phyloP scores from a whole-genome alignment of 1,140 invertebrate genomes.

The Drosophila lacertosa region DNA sequence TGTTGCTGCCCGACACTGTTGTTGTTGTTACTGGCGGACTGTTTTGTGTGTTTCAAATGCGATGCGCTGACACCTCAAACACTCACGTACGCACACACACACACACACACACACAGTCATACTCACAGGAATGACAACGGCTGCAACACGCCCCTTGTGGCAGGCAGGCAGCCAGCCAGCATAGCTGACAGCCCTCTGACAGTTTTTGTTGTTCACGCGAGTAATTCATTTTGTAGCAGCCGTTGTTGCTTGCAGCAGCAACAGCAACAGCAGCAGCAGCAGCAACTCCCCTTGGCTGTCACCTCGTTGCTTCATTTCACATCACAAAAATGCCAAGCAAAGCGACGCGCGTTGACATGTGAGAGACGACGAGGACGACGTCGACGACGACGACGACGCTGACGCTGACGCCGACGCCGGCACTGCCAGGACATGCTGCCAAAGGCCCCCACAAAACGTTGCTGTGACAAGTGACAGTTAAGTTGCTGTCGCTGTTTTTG shows the following conservation, averaged over 20 bases:
- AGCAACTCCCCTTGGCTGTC: constrained; percentile 70
- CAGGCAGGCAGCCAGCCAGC: constrained; percentile 22
- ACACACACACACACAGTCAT: constrained; percentile 25
- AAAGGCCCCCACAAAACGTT: constrained; percentile 59
- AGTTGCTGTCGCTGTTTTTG: constrained; percentile 68
- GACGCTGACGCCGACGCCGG: constrained; percentile 20
- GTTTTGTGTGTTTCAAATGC: constrained; percentile 71
- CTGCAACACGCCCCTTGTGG: constrained; percentile 51
- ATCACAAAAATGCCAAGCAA: constrained; percentile 83
- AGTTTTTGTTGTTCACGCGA: constrained; percentile 84
- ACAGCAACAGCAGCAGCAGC: constrained; percentile 32
- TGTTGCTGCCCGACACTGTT: constrained; percentile 63
- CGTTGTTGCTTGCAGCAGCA: constrained; percentile 41
- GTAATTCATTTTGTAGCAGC: constrained; percentile 82
- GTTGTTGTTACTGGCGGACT: constrained; percentile 48
- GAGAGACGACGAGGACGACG: constrained; percentile 68
- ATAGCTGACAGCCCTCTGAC: constrained; percentile 82
- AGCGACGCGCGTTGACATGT: constrained; percentile 84
- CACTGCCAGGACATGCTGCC: constrained; percentile 58
- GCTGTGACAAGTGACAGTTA: constrained; percentile 84
- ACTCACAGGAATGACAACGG: constrained; percentile 40
- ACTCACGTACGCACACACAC: constrained; percentile 31
- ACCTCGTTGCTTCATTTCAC: constrained; percentile 83
- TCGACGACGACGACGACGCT: constrained; percentile 46
- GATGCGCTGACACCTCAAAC: constrained; percentile 72